Evolutionary conservation across 2,888 invertebrate species (phyloP), one percentile per base, ranked within the genome.

Genomic region (Melieria omissa): DNA sequence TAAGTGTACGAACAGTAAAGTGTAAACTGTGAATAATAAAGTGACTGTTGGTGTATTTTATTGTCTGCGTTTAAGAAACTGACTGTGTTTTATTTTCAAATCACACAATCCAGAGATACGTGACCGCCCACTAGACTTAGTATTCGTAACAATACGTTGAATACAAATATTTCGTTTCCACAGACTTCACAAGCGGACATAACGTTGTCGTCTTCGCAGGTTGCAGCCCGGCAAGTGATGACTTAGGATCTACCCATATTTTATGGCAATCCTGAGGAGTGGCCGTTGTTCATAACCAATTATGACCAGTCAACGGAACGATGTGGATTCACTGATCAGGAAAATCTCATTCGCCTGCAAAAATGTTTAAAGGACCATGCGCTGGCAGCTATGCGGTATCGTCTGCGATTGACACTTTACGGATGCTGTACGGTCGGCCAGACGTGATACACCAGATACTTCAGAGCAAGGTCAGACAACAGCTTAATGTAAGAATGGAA

Each of bases 111-210:
- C n/a, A n/a, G n/a, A n/a, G n/a, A n/a, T n/a, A n/a, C n/a, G n/a
- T n/a, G n/a, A n/a, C n/a, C n/a, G n/a, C n/a, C n/a, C n/a, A n/a
- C n/a, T n/a, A n/a, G n/a, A n/a, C n/a, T n/a, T n/a, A n/a, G n/a
- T n/a, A n/a, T n/a, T n/a, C n/a, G n/a, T n/a, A n/a, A n/a, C n/a
- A n/a, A n/a, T 29, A 29, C 29, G 29, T 29, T 29, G 29, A 29
- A 29, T 29, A 29, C 29, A 29, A 29, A 29, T 29, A 29, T 29
- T 29, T 29, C 29, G 29, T 29, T 89, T 90, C 79, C 92, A 91
- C 82, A 93, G 94, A 41, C 92, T 91, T 93, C 93, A 94, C 85
- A 93, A 94, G 86, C 93, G 93, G 61, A 90, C 90, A 83, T 92
- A 60, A 67, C 67, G 6, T 61, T 67, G 29, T 67, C 60, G 16